Evolutionary conservation across 2,888 invertebrate genomes (phyloP).

Genomic region (Mythimna lalbum): DNA sequence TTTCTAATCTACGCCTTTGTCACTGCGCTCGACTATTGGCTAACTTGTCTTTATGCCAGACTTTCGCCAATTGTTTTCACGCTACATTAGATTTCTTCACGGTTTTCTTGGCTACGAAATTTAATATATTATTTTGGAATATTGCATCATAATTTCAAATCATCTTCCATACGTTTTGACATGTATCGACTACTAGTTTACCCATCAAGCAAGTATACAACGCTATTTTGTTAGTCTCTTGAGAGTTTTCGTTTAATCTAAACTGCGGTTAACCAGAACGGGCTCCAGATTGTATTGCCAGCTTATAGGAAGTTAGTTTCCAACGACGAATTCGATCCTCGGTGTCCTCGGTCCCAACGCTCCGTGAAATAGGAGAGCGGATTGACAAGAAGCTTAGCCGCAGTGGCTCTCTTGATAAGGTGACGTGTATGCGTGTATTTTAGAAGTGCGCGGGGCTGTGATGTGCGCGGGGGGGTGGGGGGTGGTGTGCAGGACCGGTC

Average conservation of each 20-base stretch:
- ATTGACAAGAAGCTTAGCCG: constrained; percentile 83
- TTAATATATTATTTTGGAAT: constrained; percentile 73
- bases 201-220: constrained; percentile 41
- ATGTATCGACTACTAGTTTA: constrained; percentile 36
- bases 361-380: constrained; percentile 85
- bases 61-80: constrained; percentile 91
- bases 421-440: constrained; percentile 88
- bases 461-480: constrained; percentile 74
- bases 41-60: constrained; percentile 84
- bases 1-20: constrained; percentile 90
- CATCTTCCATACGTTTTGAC: constrained; percentile 53
- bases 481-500: constrained; percentile 83
- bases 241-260: constrained; percentile 66
- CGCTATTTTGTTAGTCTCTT: constrained; percentile 51
- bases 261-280: constrained; percentile 83
- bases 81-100: constrained; percentile 85
- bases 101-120: constrained; percentile 79
- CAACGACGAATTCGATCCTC: constrained; percentile 80
- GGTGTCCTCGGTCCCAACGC: constrained; percentile 73
- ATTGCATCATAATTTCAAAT: constrained; percentile 77
- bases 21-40: constrained; percentile 86
- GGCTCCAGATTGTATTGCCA: constrained; percentile 77
- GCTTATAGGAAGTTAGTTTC: constrained; percentile 79
- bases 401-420: constrained; percentile 84
- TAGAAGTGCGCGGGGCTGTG: constrained; percentile 80